Conservation (phyloP, 2,797 vertebrate species). For the Coccyzus lansbergi region DNA sequence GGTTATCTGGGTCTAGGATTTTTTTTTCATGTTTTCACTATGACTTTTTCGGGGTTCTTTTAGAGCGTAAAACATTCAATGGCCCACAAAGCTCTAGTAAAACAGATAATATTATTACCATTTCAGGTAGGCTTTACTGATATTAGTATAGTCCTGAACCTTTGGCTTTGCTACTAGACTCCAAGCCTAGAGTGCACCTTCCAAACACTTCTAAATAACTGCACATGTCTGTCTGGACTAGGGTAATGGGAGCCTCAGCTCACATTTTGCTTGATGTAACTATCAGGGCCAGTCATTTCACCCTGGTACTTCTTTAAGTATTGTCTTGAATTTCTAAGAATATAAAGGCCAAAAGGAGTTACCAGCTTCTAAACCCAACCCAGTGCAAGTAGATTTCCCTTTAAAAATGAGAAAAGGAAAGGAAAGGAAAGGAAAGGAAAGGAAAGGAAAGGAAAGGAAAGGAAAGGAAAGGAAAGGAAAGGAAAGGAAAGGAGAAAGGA, state of each 20-base stretch:
- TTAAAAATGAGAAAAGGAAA: not conserved
- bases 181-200: not conserved
- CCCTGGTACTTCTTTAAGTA: not conserved
- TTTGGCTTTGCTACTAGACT: not conserved
- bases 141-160: not conserved
- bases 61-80: not conserved
- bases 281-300: not conserved
- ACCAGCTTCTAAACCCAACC: not conserved
- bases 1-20: not conserved
- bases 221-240: not conserved
- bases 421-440: too few species aligned
- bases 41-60: not conserved
- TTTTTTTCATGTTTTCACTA: not conserved
- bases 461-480: too few species aligned
- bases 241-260: not conserved
- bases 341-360: not conserved
- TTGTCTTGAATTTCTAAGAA: slow-evolving; percentile 18
- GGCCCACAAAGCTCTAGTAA: not conserved
- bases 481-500: too few species aligned
- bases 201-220: not conserved
- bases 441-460: too few species aligned
- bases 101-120: not conserved
- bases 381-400: not conserved
- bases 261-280: not conserved
- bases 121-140: not conserved